Evolutionary conservation across 2,113 vertebrate genomes (phyloP).

Genomic region (Tonatia bakeri): DNA sequence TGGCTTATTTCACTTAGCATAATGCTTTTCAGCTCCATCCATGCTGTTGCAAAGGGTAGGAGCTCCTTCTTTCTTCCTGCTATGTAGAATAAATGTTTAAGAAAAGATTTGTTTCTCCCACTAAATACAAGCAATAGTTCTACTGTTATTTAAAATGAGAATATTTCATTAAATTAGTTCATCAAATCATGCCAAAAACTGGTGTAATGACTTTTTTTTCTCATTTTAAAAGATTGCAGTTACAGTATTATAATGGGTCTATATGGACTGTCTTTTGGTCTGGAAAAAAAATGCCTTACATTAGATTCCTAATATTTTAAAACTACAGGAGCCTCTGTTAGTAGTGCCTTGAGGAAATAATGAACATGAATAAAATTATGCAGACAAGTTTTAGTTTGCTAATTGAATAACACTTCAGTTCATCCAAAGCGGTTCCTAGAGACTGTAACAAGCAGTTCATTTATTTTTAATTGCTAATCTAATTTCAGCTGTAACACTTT

Average conservation of each 20-base stretch:
- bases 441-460: slow-evolving; percentile 30
- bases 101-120: not conserved
- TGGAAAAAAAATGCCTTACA: not conserved
- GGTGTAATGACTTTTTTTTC: not conserved
- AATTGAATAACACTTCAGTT: slow-evolving; percentile 48
- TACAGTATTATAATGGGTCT: not conserved
- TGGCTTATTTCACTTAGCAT: too few relatives aligned
- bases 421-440: slow-evolving; percentile 14
- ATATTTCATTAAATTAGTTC: slow-evolving; percentile 10
- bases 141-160: slow-evolving; percentile 23
- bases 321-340: not conserved
- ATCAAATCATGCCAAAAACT: not conserved
- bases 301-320: slow-evolving; percentile 36
- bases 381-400: slow-evolving; percentile 28
- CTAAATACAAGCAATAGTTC: not conserved
- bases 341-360: slow-evolving; percentile 14
- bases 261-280: not conserved
- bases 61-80: too few relatives aligned
- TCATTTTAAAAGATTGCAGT: slow-evolving; percentile 25
- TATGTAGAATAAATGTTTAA: too few relatives aligned
- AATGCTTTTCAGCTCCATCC: too few relatives aligned
- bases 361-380: slow-evolving; percentile 23
- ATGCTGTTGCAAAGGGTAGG: too few relatives aligned
- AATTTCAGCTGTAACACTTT: slow-evolving; percentile 42
- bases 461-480: slow-evolving; percentile 60